These are phyloP conservation scores for Athene noctua DNA, from an alignment of 2,113 vertebrate genomes.

Conservation along the genomic window DNA sequence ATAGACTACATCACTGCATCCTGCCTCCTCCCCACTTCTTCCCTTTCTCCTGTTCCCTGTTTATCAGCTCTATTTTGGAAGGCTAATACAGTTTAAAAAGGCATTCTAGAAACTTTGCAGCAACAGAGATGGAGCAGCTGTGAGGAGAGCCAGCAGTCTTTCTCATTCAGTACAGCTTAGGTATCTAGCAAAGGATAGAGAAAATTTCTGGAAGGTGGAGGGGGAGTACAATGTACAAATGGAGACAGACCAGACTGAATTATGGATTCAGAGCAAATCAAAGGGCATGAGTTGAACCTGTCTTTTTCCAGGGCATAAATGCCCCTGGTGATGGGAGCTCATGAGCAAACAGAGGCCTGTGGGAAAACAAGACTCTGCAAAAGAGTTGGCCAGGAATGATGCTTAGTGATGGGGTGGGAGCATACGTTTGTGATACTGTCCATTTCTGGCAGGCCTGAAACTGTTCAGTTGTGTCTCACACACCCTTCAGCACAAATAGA, in stretches of 20 bases:
- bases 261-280: not conserved
- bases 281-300: not conserved
- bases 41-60: not conserved
- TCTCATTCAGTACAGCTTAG: not conserved
- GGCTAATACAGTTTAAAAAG: conserved; percentile 41
- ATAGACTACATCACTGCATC: not conserved
- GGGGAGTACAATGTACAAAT: not conserved
- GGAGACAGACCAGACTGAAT: not conserved
- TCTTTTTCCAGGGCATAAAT: not conserved
- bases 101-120: conserved; percentile 33
- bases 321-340: not conserved
- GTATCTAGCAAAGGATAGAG: not conserved
- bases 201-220: not conserved
- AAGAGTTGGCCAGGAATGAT: not conserved
- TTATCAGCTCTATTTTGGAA: conserved; percentile 32
- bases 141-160: not conserved
- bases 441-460: not conserved
- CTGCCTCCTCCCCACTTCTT: not conserved
- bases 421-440: not conserved
- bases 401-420: not conserved
- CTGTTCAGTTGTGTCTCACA: not conserved
- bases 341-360: not conserved
- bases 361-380: not conserved
- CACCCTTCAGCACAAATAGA: not conserved
- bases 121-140: not conserved